Conservation (phyloP, 2,797 vertebrate genomes). For the Tragopan temminckii region DNA sequence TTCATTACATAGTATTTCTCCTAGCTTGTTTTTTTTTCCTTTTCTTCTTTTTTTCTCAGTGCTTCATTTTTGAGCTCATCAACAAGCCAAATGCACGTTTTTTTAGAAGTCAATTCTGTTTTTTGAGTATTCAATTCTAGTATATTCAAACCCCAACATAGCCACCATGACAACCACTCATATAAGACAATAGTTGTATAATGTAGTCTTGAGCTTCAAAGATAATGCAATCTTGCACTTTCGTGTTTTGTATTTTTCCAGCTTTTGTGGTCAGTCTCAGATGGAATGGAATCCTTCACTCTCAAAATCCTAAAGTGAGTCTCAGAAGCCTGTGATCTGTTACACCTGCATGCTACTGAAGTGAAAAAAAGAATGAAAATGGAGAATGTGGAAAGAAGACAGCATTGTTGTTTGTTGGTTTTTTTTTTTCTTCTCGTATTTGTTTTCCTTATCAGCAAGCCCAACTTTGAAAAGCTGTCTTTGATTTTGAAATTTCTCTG, state of each 20-base stretch:
- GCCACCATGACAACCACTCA: rapidly evolving
- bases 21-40: not conserved
- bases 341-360: not conserved
- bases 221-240: rapidly evolving
- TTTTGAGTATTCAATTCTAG: not conserved
- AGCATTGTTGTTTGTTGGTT: rapidly evolving
- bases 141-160: not conserved
- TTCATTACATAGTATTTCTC: not conserved
- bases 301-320: not conserved
- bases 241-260: not conserved
- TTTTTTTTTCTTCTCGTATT: not conserved
- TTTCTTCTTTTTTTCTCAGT: not conserved
- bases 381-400: not conserved
- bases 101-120: not conserved
- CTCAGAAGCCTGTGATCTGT: not conserved
- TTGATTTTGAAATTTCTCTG: not conserved
- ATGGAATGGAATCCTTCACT: not conserved
- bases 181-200: not conserved
- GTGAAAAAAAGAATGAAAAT: not conserved
- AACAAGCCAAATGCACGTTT: not conserved
- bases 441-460: not conserved
- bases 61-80: not conserved
- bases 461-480: not conserved
- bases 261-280: not conserved
- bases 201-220: not conserved